Evolutionary conservation across 2,888 invertebrate species (phyloP), one percentile per base, ranked within the genome.

Genomic region (Macrophya alboannulata): DNA sequence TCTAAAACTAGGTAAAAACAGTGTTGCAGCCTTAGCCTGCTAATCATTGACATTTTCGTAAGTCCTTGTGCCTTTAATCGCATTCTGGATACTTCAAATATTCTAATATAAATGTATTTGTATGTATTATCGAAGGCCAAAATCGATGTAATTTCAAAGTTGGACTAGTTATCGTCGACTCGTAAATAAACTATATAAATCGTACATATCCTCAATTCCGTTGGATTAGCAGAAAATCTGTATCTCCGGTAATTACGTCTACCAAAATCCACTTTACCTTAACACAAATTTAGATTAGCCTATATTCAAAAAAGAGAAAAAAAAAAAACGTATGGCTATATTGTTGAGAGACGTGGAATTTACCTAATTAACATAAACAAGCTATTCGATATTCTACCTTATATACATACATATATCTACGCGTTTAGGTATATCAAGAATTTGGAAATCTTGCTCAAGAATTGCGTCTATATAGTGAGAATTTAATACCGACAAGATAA

Each of bases 11-110:
- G 6, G 45, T 74, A 74, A 74, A 72, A 81, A 62, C 12, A 40
- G 21, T n/a, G 5, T n/a, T 43, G 72, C 72, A 72, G 79, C 79
- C 79, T 79, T 81, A 81, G 79, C 79, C 79, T 72, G 62, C n/a
- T 81, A 81, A 81, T 81, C 51, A 62, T 40, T 62, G 62, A 81
- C 21, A 55, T 51, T 81, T 74, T 74, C 72, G 25, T 45, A 17
- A 74, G 72, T 74, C 72, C 72, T 74, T 74, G 72, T 74, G 72
- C 72, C 72, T 68, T 17, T 37, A 37, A 17, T 37, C 17, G 77
- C 51, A 62, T 62, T 43, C 81, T 62, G 79, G 12, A 40, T 31
- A n/a, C n/a, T 10, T 21, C 15, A 12, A 43, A 62, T 81, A 62
- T 62, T 40, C 43, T 43, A 81, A 81, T 62, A 62, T 43, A 15